Conservation (phyloP, 2,113 vertebrate species). For the cat (Felis catus) region F.catus_Fca126_mat1.0 CM031418.1:113872501-113873000, state of each 20-base stretch:
- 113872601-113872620: conserved; percentile 57
- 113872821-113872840: conserved; percentile 22
- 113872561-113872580: conserved; percentile 66
- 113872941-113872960: background rate
- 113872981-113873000: background rate
- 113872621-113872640: conserved; percentile 71
- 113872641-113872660: conserved; percentile 53
- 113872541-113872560: conserved; percentile 71
- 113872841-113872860: background rate
- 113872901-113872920: background rate
- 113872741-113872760: conserved; percentile 67
- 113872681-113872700: conserved; percentile 67
- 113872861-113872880: background rate
- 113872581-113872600: conserved; percentile 72
- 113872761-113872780: conserved; percentile 66
- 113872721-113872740: background rate
- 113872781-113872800: conserved; percentile 13
- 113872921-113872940: background rate
- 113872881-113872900: background rate
- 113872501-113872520: conserved; percentile 41
- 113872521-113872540: conserved; percentile 60
- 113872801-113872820: background rate
- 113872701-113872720: background rate
- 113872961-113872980: background rate
- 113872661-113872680: conserved; percentile 56